Conservation (phyloP, 2,113 vertebrate genomes). For the Centropus unirufus region DNA sequence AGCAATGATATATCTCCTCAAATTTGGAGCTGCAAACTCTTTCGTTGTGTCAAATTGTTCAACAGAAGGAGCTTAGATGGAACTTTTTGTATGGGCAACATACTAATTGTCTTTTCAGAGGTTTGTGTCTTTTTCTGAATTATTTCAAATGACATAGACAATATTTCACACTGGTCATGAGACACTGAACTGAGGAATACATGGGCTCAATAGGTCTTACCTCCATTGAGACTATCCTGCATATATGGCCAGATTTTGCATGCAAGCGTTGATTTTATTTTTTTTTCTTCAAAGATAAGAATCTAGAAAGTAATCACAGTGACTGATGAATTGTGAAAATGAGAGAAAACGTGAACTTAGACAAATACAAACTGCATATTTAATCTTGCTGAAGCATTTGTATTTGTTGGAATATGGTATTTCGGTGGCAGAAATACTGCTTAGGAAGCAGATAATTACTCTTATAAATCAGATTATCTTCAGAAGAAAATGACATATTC, state of each 20-base stretch:
- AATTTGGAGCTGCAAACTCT: not conserved
- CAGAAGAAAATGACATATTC: not conserved
- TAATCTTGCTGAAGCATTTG: not conserved
- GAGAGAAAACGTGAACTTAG: not conserved
- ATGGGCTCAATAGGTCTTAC: not conserved
- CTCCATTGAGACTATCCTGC: not conserved
- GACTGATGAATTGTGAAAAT: not conserved
- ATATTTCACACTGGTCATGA: not conserved
- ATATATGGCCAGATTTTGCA: not conserved
- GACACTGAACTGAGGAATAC: not conserved
- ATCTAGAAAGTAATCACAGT: not conserved
- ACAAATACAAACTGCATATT: not conserved
- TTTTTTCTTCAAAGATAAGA: not conserved
- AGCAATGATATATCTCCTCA: not conserved
- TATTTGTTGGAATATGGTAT: not conserved
- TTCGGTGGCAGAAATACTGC: slow-evolving; percentile 14
- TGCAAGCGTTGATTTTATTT: not conserved
- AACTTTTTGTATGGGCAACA: not conserved
- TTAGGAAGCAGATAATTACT: not conserved
- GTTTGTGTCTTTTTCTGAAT: not conserved
- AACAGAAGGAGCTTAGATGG: not conserved
- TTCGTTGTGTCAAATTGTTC: not conserved
- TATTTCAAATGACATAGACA: not conserved
- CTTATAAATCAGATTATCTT: slow-evolving; percentile 2
- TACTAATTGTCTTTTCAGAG: not conserved